These are phyloP conservation scores for Bombus terrestris DNA, from an alignment of 1,140 invertebrate genomes.

Conservation along the genomic window DNA sequence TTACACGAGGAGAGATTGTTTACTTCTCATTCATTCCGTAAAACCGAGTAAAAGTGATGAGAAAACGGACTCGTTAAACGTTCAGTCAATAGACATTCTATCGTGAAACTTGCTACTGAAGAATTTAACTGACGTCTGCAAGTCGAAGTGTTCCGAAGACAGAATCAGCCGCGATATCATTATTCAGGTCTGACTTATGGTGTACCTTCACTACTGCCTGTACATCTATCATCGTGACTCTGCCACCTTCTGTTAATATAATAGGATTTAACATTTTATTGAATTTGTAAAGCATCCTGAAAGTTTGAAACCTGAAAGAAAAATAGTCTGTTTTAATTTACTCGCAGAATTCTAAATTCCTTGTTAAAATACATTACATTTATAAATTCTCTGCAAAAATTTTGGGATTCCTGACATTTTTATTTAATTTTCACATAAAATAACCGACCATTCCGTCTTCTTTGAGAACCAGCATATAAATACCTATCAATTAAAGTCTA, in stretches of 20 bases:
- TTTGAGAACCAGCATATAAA: background rate
- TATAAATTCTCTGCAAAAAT: no score
- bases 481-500: background rate
- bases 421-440: background rate
- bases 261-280: background rate
- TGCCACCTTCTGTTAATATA: background rate
- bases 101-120: background rate
- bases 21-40: slow-evolving; percentile 65
- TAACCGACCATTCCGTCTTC: background rate
- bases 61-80: slow-evolving; percentile 25
- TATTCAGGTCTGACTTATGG: slow-evolving; percentile 14
- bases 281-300: background rate
- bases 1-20: slow-evolving; percentile 52
- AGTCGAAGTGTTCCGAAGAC: background rate
- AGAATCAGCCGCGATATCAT: slow-evolving; percentile 6
- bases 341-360: background rate
- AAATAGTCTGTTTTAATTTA: background rate
- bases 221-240: background rate
- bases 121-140: slow-evolving; percentile 2
- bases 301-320: background rate
- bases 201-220: background rate
- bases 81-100: slow-evolving; percentile 2
- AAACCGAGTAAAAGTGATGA: background rate
- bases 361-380: no score
- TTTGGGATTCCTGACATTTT: background rate